Base-by-base conservation (phyloP, 2,888 invertebrate genomes). In the Lypha dubia region DNA sequence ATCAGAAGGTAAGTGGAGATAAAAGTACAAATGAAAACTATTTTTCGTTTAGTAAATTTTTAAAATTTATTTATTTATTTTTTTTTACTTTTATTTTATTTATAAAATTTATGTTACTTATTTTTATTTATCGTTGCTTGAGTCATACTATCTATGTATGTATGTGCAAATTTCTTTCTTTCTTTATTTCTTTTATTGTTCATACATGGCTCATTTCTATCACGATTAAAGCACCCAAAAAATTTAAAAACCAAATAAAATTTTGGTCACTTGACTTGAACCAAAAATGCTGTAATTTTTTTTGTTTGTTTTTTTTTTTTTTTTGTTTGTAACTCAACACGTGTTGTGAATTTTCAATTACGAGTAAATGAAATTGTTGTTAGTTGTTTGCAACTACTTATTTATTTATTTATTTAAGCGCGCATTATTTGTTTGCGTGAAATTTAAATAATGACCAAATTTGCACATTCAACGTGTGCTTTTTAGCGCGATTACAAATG, bases 1-100 rank as follows among this genome's bases (percentile, higher is more conserved):
- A 35, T 87, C 90, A 8, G 93, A 93, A 87, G 93, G 92, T 92
- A 86, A 91, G 90, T 90, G 24, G 4, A 9, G 11, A 38, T 11
- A 17, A 58, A 24, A 38, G 7, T 20, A 15, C 7, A 49, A 49
- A 7, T 3, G 8, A 20, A 46, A 5, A 46, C n/a, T 17, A n/a
- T 38, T 38, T 6, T 7, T 22, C 22, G 49, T 35, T n/a, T 35
- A 3, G 15, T 44, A 44, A 3, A 46, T 15, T 15, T 41, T 3
- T 41, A 15, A 35, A 17, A 5, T 17, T 49, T 8, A 5, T 9
- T 9, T 49, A 9, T 17, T 17, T 49, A 17, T 49, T 49, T 49
- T 35, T 79, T 35, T 49, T 65, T 67, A 11, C 58, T 77, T 62
- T 63, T 6, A 22, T 35, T 73, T 41, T 53, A 15, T 24, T 53